These are phyloP conservation scores for Trachelipus rathkii DNA, from an alignment of 1,140 invertebrate genomes.

Conservation along the genomic window DNA sequence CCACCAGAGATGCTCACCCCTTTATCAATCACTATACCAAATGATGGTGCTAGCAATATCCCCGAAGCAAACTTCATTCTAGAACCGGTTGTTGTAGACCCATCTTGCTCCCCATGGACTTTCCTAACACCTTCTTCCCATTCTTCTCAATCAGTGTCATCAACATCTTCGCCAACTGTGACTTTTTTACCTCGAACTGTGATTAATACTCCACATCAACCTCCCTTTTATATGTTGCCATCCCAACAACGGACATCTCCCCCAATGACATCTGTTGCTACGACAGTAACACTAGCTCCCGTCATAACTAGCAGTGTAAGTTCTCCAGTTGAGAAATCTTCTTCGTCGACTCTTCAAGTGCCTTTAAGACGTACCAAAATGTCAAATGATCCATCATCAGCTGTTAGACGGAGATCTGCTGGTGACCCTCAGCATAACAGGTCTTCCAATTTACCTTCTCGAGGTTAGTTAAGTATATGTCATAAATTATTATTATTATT, in stretches of 20 bases:
- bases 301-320: background rate
- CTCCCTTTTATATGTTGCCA: background rate
- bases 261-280: background rate
- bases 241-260: background rate
- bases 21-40: background rate
- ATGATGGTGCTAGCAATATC: background rate
- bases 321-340: background rate
- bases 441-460: background rate
- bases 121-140: background rate
- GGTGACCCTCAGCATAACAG: background rate
- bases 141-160: background rate
- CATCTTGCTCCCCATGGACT: background rate
- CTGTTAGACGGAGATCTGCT: background rate
- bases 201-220: background rate
- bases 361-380: background rate
- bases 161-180: background rate
- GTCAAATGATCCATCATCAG: background rate
- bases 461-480: background rate
- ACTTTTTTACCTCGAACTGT: background rate
- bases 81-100: background rate
- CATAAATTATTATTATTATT: too few relatives aligned
- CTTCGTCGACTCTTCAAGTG: background rate
- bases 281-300: background rate
- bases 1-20: conserved; percentile 1
- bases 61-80: too few relatives aligned